Evolutionary conservation across 2,113 vertebrate genomes (phyloP).

Genomic region (Ahaetulla prasina): DNA sequence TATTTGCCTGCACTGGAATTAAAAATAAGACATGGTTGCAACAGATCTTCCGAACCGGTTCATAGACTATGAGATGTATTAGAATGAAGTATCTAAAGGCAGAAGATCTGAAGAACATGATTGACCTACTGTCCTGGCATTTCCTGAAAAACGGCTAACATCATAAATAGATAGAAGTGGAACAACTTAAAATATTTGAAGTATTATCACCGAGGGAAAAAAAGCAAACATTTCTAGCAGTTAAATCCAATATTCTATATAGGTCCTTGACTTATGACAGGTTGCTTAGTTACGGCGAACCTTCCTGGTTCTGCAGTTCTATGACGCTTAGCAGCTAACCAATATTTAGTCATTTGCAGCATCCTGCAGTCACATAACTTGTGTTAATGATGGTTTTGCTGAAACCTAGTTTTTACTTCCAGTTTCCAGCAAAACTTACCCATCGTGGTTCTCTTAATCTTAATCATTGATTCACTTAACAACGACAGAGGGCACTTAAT

Average conservation of each 20-base stretch:
- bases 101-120: not conserved
- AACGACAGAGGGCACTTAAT: not conserved
- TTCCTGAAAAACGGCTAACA: not conserved
- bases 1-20: conserved; percentile 30
- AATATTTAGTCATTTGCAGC: not conserved
- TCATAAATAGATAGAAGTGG: not conserved
- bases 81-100: not conserved
- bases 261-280: not conserved
- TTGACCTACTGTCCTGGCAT: not conserved
- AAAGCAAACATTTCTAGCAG: not conserved
- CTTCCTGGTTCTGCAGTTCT: not conserved
- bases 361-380: not conserved
- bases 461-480: not conserved
- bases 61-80: fast-evolving
- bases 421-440: not conserved
- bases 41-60: not conserved
- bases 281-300: not conserved
- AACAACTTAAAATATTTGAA: not conserved
- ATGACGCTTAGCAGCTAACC: not conserved
- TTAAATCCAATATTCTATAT: not conserved
- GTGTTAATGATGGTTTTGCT: not conserved
- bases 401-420: not conserved
- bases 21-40: conserved; percentile 35
- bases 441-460: not conserved
- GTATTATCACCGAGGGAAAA: not conserved